A percentile compares a stretch with the other conserved stretches of the same genome.
Evolutionary conservation across 2,888 invertebrate genomes (phyloP).

Genomic region (Macrophya annulata): DNA sequence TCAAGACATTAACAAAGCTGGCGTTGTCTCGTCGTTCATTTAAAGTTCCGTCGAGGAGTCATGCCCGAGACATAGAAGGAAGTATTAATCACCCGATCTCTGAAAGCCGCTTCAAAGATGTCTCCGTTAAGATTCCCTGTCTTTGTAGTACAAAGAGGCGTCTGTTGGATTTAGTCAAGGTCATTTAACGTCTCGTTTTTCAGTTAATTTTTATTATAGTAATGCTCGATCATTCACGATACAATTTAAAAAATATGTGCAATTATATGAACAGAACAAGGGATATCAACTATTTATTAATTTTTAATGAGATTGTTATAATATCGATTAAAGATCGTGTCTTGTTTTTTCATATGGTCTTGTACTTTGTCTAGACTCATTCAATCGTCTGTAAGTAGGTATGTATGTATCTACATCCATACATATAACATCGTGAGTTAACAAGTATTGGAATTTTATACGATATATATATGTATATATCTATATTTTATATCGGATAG

Average conservation of each 20-base stretch:
- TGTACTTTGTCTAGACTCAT: constrained; percentile 5
- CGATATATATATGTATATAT: background rate
- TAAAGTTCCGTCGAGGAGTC: constrained; percentile 15
- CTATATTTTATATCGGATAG: background rate
- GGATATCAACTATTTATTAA: background rate
- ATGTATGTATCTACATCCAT: too few relatives aligned
- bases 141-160: constrained; percentile 34
- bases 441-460: background rate
- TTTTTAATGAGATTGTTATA: background rate
- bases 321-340: constrained; percentile 4
- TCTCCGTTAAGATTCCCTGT: constrained; percentile 25
- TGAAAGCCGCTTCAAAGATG: constrained; percentile 31
- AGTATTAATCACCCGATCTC: constrained; percentile 49
- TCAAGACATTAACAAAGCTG: constrained; percentile 21
- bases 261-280: background rate
- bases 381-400: background rate
- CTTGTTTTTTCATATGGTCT: background rate
- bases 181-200: constrained; percentile 18
- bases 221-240: background rate
- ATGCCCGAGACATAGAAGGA: constrained; percentile 36
- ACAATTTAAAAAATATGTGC: background rate
- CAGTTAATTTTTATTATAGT: too few relatives aligned
- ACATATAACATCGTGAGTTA: constrained; percentile 3
- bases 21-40: constrained; percentile 8
- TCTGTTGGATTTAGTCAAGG: constrained; percentile 36